Evolutionary conservation across 2,113 vertebrate genomes (phyloP), one percentile per base, ranked within the genome.

Genomic region (Colossoma macropomum): DNA sequence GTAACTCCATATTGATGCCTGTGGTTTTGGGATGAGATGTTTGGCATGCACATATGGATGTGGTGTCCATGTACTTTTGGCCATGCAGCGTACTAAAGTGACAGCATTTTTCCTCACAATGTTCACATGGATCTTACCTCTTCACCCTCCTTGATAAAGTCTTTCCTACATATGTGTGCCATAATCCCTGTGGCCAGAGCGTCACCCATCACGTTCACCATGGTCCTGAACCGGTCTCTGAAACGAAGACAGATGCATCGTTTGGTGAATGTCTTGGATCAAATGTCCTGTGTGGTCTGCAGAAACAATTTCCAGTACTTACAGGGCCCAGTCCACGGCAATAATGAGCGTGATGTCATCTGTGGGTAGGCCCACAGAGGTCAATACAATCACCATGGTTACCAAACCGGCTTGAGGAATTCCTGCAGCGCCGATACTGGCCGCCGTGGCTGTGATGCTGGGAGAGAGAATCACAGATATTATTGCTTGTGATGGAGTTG

Each of bases 361-460:
- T 0, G 97, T 99, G 17, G 98, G 98, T 85, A 99, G 93, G 23
- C 98, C 98, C 70, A 99, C 98, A 0, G 98, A 99, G 68, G 98
- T 99, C 83, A 99, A 91, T 73, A 99, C 98, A 0, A 99, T 99
- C 91, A 98, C 98, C 98, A 99, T 99, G 76, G 98, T 99, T 86
- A 99, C 96, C 0, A 99, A 95, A 34, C 98, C 98, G 0, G 98
- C 97, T 85, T 99, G 98, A 0, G 98, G 98, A 88, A 99, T 99
- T 21, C 98, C 98, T 0, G 98, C 97, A 19, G 98, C 98, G 63
- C 98, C 98, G 3, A 99, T 99, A 87, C 98, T 99, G 89, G 98
- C 98, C 0, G 98, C 98, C 0, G 98, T 99, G 21, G 98, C 98
- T 1, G 98, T 99, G 90, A 99, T 99, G 86, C 98, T 99, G 89